Conservation (phyloP, 1,140 invertebrate genomes). For the Pogonomyrmex barbatus region DNA sequence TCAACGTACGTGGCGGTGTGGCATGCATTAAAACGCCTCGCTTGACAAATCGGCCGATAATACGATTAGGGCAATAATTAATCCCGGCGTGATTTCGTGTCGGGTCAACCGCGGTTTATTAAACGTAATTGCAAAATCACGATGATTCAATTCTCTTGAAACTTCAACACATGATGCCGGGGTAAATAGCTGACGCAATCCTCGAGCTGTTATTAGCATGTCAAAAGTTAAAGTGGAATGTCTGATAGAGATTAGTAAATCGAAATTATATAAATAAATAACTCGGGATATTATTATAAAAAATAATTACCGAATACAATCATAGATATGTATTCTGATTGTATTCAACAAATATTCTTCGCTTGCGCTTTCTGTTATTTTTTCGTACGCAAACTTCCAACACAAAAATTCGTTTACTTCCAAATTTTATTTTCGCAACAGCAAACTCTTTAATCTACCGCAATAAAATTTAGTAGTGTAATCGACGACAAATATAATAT, state of each 20-base stretch:
- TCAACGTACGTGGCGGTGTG: conserved; percentile 62
- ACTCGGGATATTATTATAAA: neutral
- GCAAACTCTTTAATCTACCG: neutral
- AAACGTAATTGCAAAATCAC: conserved; percentile 56
- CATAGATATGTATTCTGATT: no score
- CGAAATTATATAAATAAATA: neutral
- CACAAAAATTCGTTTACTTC: neutral
- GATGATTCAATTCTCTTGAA: conserved; percentile 68
- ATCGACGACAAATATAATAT: conserved; percentile 1
- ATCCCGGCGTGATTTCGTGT: conserved; percentile 70
- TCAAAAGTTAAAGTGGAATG: neutral
- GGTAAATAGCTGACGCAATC: neutral
- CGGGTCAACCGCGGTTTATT: conserved; percentile 52
- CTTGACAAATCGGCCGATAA: conserved; percentile 82
- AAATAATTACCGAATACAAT: conserved; percentile 5
- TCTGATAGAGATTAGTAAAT: neutral
- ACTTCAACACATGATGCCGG: neutral
- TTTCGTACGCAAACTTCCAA: neutral
- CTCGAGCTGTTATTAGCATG: neutral
- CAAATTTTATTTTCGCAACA: conserved; percentile 5
- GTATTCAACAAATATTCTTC: neutral
- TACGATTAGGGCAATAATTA: conserved; percentile 83
- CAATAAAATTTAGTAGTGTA: neutral
- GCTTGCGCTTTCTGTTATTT: neutral
- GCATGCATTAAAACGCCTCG: conserved; percentile 69